Conservation (phyloP, 2,888 invertebrate species). For the Lasius fuliginosus region DNA sequence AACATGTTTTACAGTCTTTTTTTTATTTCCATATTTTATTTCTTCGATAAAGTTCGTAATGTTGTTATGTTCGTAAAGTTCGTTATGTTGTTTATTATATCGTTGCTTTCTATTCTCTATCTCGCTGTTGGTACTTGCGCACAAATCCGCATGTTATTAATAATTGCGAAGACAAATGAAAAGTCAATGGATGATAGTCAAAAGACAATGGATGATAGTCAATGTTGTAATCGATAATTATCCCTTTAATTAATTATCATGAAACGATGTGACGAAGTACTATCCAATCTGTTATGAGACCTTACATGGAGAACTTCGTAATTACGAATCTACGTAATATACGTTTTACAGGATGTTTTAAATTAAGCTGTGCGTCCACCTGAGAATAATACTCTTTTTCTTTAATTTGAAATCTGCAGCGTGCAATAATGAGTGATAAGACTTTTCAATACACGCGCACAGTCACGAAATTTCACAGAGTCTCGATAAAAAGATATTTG, state of each 20-base stretch:
- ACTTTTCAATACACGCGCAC: background rate
- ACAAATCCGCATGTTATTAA: slow-evolving; percentile 13
- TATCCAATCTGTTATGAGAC: slow-evolving; percentile 23
- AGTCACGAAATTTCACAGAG: background rate
- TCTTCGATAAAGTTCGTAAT: background rate
- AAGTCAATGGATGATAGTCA: slow-evolving; percentile 20
- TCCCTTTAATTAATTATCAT: slow-evolving; percentile 22
- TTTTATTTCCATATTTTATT: background rate
- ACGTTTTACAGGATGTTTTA: background rate
- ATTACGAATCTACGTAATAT: background rate
- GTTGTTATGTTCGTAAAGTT: too few relatives aligned
- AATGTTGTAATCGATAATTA: slow-evolving; percentile 27
- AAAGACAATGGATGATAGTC: slow-evolving; percentile 19
- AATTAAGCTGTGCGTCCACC: background rate
- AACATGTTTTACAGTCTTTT: background rate
- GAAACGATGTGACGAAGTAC: slow-evolving; percentile 38
- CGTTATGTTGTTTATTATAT: background rate
- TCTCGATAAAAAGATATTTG: background rate
- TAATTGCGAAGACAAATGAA: slow-evolving; percentile 23
- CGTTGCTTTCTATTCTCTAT: background rate
- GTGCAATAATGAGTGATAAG: background rate
- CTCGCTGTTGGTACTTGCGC: slow-evolving; percentile 22
- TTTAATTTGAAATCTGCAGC: background rate
- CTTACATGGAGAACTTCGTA: background rate
- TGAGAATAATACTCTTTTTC: background rate